phyloP scores from a whole-genome alignment of 2,113 vertebrate genomes.

The human (Homo sapiens) region DNA sequence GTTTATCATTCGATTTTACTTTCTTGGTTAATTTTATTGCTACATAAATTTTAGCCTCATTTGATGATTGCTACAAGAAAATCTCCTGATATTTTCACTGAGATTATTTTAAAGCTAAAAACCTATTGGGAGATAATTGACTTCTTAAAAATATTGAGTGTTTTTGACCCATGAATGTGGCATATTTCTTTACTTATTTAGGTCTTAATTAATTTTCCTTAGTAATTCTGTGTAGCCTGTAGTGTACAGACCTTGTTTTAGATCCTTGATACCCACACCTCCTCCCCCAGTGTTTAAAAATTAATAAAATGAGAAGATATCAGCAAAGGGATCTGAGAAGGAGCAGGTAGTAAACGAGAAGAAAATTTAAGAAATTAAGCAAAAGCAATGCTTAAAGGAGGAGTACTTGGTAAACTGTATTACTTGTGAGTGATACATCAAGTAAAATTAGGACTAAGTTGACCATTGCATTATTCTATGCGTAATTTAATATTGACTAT shows the following conservation, averaged over 20 bases:
- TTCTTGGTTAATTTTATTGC: neutral
- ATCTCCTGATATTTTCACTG: neutral
- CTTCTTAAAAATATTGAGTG: neutral
- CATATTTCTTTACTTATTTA: neutral
- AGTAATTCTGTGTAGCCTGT: neutral
- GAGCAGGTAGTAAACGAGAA: neutral
- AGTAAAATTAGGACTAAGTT: neutral
- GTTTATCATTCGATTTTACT: neutral
- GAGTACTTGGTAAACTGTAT: neutral
- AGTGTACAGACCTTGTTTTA: neutral
- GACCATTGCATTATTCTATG: neutral
- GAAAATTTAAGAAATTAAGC: neutral
- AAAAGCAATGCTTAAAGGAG: neutral
- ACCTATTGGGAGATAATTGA: neutral
- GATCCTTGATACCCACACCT: neutral
- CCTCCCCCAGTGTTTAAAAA: neutral
- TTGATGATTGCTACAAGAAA: neutral
- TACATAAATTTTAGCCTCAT: neutral
- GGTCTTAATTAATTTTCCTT: neutral
- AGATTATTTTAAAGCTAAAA: neutral
- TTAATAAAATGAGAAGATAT: neutral
- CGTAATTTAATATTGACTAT: neutral
- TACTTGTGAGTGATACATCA: neutral
- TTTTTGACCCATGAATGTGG: neutral
- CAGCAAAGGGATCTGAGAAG: neutral